phyloP scores from a whole-genome alignment of 2,113 vertebrate species.

The Athene noctua region DNA sequence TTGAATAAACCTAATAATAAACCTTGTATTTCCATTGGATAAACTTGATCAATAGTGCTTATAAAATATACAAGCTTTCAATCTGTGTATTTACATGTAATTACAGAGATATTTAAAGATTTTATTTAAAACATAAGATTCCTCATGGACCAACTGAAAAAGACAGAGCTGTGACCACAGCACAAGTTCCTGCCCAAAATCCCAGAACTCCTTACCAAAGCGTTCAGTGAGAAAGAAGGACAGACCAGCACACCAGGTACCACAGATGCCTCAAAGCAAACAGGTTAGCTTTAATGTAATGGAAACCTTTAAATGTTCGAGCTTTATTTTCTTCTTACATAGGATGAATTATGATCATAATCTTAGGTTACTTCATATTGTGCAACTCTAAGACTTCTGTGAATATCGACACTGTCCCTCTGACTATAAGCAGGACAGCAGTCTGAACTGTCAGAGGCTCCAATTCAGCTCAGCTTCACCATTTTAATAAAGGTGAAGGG shows the following conservation, averaged over 20 bases:
- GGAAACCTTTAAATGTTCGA: neutral
- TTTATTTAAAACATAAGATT: neutral
- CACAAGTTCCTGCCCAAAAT: neutral
- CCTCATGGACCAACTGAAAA: neutral
- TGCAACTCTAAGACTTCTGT: neutral
- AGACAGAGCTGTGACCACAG: neutral
- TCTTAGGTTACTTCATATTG: neutral
- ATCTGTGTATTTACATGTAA: neutral
- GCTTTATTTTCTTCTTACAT: neutral
- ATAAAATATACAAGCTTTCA: neutral
- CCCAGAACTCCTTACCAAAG: neutral
- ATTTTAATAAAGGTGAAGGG: neutral
- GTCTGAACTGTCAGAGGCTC: neutral
- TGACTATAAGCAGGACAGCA: neutral
- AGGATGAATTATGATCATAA: slow-evolving; percentile 2
- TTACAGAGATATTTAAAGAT: neutral
- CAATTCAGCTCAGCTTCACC: neutral
- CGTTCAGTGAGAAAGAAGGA: neutral
- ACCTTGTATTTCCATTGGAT: neutral
- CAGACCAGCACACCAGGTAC: neutral
- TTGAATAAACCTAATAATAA: neutral
- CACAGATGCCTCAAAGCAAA: neutral
- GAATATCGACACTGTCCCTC: neutral
- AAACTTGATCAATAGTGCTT: neutral
- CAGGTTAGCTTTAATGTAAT: neutral